Evolutionary conservation across 1,140 invertebrate species (phyloP).

Genomic region (Megathymus violae): DNA sequence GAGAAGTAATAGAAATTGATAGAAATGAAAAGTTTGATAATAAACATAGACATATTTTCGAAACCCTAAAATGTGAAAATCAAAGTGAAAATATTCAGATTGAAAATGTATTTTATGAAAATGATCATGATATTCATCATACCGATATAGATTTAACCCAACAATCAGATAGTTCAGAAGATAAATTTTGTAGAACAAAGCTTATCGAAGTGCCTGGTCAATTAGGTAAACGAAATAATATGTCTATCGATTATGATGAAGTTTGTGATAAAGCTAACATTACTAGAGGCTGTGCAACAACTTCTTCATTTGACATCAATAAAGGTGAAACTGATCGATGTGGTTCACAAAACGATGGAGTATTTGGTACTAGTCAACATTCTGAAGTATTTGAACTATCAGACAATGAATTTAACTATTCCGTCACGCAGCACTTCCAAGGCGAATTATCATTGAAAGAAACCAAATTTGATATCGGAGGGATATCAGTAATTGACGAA

Average conservation of each 20-base stretch:
- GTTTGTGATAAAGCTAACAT: slow-evolving; percentile 38
- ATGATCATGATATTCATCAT: slow-evolving; percentile 24
- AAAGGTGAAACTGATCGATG: slow-evolving; percentile 26
- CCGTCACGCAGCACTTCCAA: slow-evolving; percentile 49
- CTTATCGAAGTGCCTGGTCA: slow-evolving; percentile 9
- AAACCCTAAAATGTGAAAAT: too few species aligned
- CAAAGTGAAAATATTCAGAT: too few species aligned
- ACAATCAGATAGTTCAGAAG: slow-evolving; percentile 36
- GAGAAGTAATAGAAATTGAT: too few species aligned
- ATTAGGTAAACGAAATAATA: slow-evolving; percentile 54
- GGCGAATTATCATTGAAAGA: slow-evolving; percentile 22
- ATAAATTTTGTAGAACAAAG: background rate
- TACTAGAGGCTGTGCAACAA: slow-evolving; percentile 23
- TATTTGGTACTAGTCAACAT: slow-evolving; percentile 42
- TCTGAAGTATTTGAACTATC: slow-evolving; percentile 64
- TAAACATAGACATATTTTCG: too few species aligned
- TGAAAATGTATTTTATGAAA: too few species aligned
- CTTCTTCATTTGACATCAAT: background rate
- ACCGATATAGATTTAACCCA: slow-evolving; percentile 63
- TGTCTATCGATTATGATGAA: slow-evolving; percentile 74
- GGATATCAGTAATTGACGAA: slow-evolving; percentile 53
- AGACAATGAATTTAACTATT: slow-evolving; percentile 74
- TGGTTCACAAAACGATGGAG: slow-evolving; percentile 29
- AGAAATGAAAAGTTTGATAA: too few species aligned
- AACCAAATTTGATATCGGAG: slow-evolving; percentile 49